Conservation (phyloP, 2,888 invertebrate species). For the Leptopilina syphax region DNA sequence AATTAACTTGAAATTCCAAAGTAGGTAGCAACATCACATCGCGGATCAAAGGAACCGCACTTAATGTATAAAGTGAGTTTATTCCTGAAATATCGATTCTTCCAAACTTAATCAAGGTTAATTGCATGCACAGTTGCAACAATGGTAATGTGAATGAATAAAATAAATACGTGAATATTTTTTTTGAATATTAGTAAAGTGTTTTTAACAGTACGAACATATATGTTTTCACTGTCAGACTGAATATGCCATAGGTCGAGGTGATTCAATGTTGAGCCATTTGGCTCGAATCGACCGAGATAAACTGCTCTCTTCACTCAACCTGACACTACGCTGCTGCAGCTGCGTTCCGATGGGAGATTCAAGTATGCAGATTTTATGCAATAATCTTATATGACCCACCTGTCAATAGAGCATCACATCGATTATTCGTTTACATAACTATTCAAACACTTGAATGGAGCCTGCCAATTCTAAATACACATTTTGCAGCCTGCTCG, state of each 20-base stretch:
- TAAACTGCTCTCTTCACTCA: conserved; percentile 20
- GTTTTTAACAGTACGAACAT: background rate
- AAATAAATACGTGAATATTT: too few species aligned
- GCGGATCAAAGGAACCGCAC: conserved; percentile 18
- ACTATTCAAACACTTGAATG: conserved; percentile 42
- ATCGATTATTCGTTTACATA: conserved; percentile 52
- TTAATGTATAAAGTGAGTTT: conserved; percentile 14
- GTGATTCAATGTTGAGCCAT: conserved; percentile 44
- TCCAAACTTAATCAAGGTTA: background rate
- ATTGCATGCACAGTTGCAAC: background rate
- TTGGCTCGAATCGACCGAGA: conserved; percentile 44
- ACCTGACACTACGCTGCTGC: background rate
- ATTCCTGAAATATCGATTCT: background rate
- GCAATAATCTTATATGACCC: conserved; percentile 54
- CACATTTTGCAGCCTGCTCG: background rate
- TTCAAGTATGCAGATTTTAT: conserved; percentile 56
- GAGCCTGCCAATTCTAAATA: conserved; percentile 13
- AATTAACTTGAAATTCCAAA: conserved; percentile 23
- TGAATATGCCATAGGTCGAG: conserved; percentile 44
- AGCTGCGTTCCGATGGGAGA: conserved; percentile 11
- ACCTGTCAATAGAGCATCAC: conserved; percentile 54
- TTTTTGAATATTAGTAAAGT: background rate
- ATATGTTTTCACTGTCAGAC: conserved; percentile 4
- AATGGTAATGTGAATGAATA: background rate
- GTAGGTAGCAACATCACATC: background rate